Percentiles rank a stretch among this genome's conserved stretches.
These are phyloP conservation scores for Bolinopsis microptera DNA, from an alignment of 37 sponge, comb jelly and placozoan genomes.

Conservation along the genomic window DNA sequence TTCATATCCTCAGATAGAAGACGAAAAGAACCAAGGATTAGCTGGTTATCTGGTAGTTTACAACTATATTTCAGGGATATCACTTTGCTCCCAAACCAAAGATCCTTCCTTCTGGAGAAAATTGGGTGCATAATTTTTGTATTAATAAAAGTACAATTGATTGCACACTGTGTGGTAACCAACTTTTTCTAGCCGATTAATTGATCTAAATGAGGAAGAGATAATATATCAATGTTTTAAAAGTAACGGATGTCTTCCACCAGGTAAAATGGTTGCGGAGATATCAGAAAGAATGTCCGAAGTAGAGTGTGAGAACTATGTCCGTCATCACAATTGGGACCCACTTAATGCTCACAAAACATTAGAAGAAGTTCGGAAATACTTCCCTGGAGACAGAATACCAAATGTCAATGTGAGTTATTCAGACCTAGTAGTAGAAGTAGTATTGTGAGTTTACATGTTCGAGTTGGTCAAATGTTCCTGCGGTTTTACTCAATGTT, in stretches of 20 bases:
- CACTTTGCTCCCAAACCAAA: not conserved
- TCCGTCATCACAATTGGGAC: not conserved
- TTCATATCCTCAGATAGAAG: too few relatives aligned
- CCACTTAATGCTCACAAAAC: not conserved
- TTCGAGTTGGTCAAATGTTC: too few relatives aligned
- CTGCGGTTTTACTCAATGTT: too few relatives aligned
- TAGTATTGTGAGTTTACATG: too few relatives aligned
- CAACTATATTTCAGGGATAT: not conserved
- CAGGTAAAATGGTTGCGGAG: not conserved
- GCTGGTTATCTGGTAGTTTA: not conserved
- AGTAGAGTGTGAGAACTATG: not conserved
- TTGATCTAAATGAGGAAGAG: not conserved
- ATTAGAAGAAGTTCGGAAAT: not conserved
- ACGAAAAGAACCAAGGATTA: too few relatives aligned
- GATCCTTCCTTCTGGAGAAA: not conserved
- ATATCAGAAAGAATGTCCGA: not conserved
- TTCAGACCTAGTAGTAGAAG: too few relatives aligned
- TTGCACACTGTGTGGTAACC: too few relatives aligned
- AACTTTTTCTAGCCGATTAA: not conserved
- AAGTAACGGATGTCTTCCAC: too few relatives aligned
- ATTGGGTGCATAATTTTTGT: too few relatives aligned
- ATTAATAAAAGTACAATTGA: too few relatives aligned
- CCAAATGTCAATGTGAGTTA: not conserved
- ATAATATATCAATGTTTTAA: not conserved
- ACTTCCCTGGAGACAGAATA: not conserved